phyloP scores from a whole-genome alignment of 2,113 vertebrate species.

The Epinephelus lanceolatus region DNA sequence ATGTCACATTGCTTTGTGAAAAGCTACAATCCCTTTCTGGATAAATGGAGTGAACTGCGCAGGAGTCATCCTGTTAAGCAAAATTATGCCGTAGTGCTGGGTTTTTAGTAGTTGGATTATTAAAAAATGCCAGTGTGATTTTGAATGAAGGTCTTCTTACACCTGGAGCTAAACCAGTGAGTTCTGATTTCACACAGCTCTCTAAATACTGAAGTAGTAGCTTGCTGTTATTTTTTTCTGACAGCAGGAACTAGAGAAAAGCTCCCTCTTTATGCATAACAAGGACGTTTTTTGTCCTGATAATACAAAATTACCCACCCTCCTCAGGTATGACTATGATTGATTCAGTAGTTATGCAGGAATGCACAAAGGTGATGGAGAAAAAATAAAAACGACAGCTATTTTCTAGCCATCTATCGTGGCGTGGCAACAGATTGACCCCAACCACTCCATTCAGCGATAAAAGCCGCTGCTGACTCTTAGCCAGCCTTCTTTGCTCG shows the following conservation, averaged over 20 bases:
- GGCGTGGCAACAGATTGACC: slow-evolving; percentile 57
- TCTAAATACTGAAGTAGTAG: background rate
- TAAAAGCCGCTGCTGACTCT: slow-evolving; percentile 70
- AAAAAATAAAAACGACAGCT: background rate
- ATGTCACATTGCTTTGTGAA: background rate
- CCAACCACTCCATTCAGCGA: slow-evolving; percentile 36
- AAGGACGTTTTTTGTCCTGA: slow-evolving; percentile 16
- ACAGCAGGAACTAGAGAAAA: background rate
- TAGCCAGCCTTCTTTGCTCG: slow-evolving; percentile 42
- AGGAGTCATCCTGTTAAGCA: background rate
- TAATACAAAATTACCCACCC: slow-evolving; percentile 22
- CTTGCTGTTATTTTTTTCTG: background rate
- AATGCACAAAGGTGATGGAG: slow-evolving; percentile 17
- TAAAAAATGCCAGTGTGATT: background rate
- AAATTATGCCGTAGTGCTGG: background rate
- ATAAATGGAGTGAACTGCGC: background rate
- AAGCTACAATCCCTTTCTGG: background rate
- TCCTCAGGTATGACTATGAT: slow-evolving; percentile 51
- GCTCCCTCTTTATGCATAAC: slow-evolving; percentile 4
- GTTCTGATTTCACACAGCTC: background rate
- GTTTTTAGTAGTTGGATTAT: background rate
- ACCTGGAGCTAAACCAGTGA: background rate
- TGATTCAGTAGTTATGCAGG: slow-evolving; percentile 53
- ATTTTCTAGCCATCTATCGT: slow-evolving; percentile 48
- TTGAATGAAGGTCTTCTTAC: background rate